Conservation (phyloP, 2,888 invertebrate species). For the Ornithoptera priamus region DNA sequence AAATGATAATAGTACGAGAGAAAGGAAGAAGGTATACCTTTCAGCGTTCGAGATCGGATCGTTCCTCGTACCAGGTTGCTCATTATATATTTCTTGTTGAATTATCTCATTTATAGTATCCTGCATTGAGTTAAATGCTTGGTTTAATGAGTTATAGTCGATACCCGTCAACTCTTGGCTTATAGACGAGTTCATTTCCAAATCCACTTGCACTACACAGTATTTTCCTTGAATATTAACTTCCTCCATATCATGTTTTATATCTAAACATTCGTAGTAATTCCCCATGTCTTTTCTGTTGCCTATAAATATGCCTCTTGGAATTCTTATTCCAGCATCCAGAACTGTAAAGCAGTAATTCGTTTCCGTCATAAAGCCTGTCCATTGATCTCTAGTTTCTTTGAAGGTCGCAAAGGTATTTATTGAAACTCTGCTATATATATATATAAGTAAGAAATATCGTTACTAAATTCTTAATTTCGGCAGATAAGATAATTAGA, state of each 20-base stretch:
- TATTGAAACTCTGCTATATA: too few relatives aligned
- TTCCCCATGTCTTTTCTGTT: conserved; percentile 66
- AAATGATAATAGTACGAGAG: too few relatives aligned
- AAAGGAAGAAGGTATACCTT: conserved; percentile 26
- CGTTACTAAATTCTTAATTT: too few relatives aligned
- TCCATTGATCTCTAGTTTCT: neutral
- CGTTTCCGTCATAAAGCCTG: too few relatives aligned
- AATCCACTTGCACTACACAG: conserved; percentile 50
- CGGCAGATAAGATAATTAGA: too few relatives aligned
- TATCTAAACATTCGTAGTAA: conserved; percentile 55
- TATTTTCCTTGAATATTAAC: conserved; percentile 66
- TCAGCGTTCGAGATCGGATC: neutral
- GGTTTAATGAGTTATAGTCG: neutral
- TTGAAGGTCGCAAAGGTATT: too few relatives aligned
- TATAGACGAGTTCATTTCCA: conserved; percentile 37
- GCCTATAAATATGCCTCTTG: conserved; percentile 59
- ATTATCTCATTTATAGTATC: neutral
- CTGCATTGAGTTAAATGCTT: neutral
- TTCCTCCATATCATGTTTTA: conserved; percentile 38
- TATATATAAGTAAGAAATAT: too few relatives aligned
- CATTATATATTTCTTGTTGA: neutral
- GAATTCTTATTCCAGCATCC: conserved; percentile 65
- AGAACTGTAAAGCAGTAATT: conserved; percentile 51
- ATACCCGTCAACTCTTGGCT: conserved; percentile 3
- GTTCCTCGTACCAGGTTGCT: conserved; percentile 1